A percentile compares a stretch with the other conserved stretches of the same genome.
These are phyloP conservation scores for Chondrilla cf. caribensis DNA, from an alignment of 37 sponge, comb jelly and placozoan genomes.

Conservation along the genomic window DNA sequence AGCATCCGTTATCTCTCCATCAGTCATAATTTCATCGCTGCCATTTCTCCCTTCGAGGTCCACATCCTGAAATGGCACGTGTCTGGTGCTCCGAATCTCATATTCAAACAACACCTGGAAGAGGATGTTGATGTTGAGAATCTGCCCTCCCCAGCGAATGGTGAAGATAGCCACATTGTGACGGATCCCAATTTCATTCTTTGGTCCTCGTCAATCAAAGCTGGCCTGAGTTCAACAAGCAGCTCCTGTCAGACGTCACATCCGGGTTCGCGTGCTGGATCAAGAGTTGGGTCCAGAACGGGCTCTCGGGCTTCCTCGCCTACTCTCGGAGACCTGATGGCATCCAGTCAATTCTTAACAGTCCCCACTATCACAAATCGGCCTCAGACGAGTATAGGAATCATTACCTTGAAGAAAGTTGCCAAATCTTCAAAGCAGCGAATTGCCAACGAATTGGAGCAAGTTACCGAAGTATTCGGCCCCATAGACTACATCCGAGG, in stretches of 20 bases:
- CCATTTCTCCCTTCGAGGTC: neutral
- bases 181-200: constrained; percentile 5
- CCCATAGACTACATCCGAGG: constrained; percentile 22
- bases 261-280: constrained; percentile 12
- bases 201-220: neutral
- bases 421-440: neutral
- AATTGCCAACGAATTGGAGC: neutral
- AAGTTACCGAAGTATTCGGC: neutral
- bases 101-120: neutral
- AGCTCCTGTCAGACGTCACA: neutral
- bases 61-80: constrained; percentile 10
- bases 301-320: constrained; percentile 1
- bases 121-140: too few relatives aligned
- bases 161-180: neutral
- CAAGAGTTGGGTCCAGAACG: neutral
- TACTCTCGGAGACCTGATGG: neutral
- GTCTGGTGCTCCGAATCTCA: neutral
- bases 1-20: neutral
- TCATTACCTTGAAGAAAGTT: constrained; percentile 15
- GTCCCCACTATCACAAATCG: neutral
- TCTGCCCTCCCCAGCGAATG: neutral
- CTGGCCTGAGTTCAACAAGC: constrained; percentile 2
- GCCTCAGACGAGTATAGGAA: neutral
- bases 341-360: neutral
- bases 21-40: constrained; percentile 14